Conservation (phyloP, 2,888 invertebrate species). For the Sussaba pulchella region DNA sequence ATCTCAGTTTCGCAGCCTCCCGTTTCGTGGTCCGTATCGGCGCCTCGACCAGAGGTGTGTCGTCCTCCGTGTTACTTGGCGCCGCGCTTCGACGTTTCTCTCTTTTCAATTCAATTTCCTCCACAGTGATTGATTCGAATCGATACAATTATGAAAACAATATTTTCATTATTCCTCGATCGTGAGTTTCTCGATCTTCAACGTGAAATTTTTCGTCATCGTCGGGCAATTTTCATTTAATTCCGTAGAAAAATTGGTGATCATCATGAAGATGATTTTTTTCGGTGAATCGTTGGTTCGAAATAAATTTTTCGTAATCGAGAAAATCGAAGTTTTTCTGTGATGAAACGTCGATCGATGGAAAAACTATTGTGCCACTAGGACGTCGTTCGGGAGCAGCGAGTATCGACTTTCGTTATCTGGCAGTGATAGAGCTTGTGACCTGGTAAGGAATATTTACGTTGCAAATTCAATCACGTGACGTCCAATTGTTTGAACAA, state of each 20-base stretch:
- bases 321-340: constrained; percentile 40
- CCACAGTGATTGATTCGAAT: no score
- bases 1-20: constrained; percentile 83
- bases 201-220: no score
- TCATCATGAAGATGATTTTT: not conserved
- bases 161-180: no score
- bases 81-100: constrained; percentile 58
- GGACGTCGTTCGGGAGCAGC: constrained; percentile 5
- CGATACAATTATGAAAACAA: no score
- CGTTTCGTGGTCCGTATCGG: constrained; percentile 81
- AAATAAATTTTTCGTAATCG: not conserved
- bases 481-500: no score
- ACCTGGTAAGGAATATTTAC: constrained; percentile 55
- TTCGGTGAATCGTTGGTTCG: not conserved
- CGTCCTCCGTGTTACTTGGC: constrained; percentile 71
- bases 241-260: not conserved
- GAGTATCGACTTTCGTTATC: constrained; percentile 29
- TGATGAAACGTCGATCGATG: constrained; percentile 25
- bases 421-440: constrained; percentile 54
- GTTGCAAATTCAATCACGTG: constrained; percentile 15
- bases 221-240: not conserved
- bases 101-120: not conserved
- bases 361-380: constrained; percentile 42
- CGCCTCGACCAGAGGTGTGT: constrained; percentile 77
- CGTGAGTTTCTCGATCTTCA: no score